Evolutionary conservation across 2,113 vertebrate species (phyloP).

Genomic region (Oryzias curvinotus): DNA sequence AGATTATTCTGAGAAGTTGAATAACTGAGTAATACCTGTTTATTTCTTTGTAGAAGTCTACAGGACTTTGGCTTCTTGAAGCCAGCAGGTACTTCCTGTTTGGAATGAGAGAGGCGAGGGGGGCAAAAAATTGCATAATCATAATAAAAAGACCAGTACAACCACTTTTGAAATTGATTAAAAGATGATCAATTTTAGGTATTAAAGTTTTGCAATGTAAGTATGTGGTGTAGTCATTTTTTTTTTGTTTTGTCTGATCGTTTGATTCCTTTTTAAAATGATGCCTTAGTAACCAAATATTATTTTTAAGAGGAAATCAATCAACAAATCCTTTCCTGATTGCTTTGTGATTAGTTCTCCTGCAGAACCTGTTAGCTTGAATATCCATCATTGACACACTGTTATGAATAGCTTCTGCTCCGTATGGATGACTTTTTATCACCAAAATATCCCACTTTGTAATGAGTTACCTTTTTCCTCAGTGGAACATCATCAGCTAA

Average conservation of each 20-base stretch:
- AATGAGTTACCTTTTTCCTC: conserved; percentile 1
- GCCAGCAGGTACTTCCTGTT: too few relatives aligned
- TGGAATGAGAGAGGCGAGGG: too few relatives aligned
- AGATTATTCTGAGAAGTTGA: too few relatives aligned
- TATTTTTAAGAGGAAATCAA: conserved; percentile 18
- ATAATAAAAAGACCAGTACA: too few relatives aligned
- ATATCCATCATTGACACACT: conserved; percentile 38
- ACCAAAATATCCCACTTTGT: background rate
- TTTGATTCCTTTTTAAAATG: background rate
- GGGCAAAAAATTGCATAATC: too few relatives aligned
- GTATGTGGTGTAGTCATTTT: too few relatives aligned
- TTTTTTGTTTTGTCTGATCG: background rate
- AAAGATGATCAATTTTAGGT: too few relatives aligned
- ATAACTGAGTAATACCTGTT: too few relatives aligned
- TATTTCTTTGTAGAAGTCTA: too few relatives aligned
- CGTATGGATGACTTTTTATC: background rate
- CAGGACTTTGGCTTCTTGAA: too few relatives aligned
- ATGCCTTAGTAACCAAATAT: background rate
- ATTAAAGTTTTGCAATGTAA: too few relatives aligned
- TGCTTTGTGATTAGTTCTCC: conserved; percentile 40
- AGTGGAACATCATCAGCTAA: conserved; percentile 24
- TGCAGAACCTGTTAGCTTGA: conserved; percentile 42
- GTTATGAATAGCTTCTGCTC: conserved; percentile 16
- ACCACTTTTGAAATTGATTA: too few relatives aligned
- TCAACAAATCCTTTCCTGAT: conserved; percentile 19